A percentile compares a stretch with the other conserved stretches of the same genome.
These are phyloP conservation scores for Cassiopea andromeda DNA, from an alignment of 30 jellyfish, hydroid and myxozoan genomes.

Conservation along the genomic window DNA sequence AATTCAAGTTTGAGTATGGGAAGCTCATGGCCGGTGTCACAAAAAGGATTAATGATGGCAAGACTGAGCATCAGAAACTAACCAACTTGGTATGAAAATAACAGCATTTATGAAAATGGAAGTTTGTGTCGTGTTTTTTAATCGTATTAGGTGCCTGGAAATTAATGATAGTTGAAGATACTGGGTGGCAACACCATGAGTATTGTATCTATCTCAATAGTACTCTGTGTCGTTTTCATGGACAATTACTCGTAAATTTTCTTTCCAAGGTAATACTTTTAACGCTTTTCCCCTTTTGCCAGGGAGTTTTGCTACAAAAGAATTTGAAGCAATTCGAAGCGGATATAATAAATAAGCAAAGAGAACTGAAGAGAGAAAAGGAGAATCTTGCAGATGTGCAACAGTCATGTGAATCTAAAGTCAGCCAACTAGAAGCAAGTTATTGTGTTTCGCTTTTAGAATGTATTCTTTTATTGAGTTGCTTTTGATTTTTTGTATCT, in stretches of 20 bases:
- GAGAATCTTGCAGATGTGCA: slow-evolving; percentile 27
- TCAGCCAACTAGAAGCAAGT: slow-evolving; percentile 45
- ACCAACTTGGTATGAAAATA: slow-evolving; percentile 47
- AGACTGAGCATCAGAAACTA: slow-evolving; percentile 67
- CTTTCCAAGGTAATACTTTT: too few species aligned
- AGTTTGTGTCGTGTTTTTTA: too few species aligned
- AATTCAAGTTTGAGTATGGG: slow-evolving; percentile 69
- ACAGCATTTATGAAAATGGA: too few species aligned
- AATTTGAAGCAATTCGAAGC: slow-evolving; percentile 69
- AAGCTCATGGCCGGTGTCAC: slow-evolving; percentile 72
- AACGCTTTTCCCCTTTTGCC: neutral
- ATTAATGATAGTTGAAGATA: too few species aligned
- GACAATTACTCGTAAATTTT: too few species aligned
- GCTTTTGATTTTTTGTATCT: too few species aligned
- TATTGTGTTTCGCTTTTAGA: too few species aligned
- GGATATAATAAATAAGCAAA: slow-evolving; percentile 55
- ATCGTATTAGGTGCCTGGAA: too few species aligned
- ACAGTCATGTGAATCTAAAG: neutral
- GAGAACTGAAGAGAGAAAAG: slow-evolving; percentile 33
- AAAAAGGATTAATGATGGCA: slow-evolving; percentile 68
- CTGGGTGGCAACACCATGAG: too few species aligned
- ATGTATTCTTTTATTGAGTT: neutral
- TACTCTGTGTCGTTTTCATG: neutral
- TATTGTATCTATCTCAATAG: too few species aligned
- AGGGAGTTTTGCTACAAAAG: slow-evolving; percentile 78